These are phyloP conservation scores for Trachops cirrhosus DNA, from an alignment of 2,797 vertebrate species.

Conservation along the genomic window DNA sequence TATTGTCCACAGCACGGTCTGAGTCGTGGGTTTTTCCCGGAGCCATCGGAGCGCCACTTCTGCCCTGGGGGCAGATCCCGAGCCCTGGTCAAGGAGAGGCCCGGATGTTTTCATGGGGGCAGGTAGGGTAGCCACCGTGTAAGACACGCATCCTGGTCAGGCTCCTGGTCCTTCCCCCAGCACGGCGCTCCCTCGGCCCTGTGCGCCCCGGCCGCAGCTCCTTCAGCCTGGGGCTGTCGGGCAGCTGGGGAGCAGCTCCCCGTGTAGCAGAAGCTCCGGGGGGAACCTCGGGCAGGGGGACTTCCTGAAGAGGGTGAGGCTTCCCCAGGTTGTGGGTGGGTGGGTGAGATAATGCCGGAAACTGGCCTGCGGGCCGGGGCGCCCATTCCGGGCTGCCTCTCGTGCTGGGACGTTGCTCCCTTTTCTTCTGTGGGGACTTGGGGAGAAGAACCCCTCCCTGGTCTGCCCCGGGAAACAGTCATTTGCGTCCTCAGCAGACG, in stretches of 20 bases:
- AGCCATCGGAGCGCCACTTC: neutral
- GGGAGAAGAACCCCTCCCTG: neutral
- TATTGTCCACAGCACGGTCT: neutral
- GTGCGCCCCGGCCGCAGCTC: neutral
- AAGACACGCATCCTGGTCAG: fast-evolving
- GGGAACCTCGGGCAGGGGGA: fast-evolving
- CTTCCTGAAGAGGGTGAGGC: neutral
- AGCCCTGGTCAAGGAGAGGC: neutral
- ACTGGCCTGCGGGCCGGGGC: fast-evolving
- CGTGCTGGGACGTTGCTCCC: fast-evolving
- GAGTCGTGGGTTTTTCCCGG: too few relatives aligned
- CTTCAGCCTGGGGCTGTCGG: neutral
- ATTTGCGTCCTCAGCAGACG: neutral
- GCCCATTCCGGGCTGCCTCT: neutral
- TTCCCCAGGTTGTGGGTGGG: fast-evolving
- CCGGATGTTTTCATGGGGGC: neutral
- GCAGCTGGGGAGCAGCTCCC: neutral
- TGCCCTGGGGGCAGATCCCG: neutral
- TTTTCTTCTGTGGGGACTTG: neutral
- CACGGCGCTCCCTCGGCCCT: fast-evolving
- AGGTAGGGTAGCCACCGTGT: neutral
- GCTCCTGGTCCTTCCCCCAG: fast-evolving
- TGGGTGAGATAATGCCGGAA: fast-evolving
- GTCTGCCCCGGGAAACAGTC: neutral
- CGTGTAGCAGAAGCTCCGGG: neutral